phyloP scores from a whole-genome alignment of 2,797 vertebrate species.

The Astyanax mexicanus region DNA sequence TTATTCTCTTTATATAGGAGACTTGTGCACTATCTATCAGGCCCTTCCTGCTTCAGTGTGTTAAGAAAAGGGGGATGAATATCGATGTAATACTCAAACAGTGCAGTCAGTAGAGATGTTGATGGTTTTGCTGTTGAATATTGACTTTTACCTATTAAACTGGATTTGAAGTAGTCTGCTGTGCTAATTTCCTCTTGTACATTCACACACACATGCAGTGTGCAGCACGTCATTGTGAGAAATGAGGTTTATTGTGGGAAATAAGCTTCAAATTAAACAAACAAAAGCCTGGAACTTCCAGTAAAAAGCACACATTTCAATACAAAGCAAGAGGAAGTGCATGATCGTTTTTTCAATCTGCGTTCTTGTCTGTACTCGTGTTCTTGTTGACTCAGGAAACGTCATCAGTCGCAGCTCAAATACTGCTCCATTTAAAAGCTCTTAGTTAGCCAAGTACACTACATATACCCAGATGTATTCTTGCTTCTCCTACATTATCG shows the following conservation, averaged over 20 bases:
- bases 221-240: constrained; percentile 28
- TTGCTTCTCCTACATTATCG: too few species aligned
- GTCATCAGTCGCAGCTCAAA: too few species aligned
- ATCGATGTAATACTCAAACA: constrained; percentile 18
- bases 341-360: too few species aligned
- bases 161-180: constrained; percentile 62
- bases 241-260: constrained; percentile 33
- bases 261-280: constrained; percentile 31
- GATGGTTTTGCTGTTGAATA: constrained; percentile 64
- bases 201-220: neutral
- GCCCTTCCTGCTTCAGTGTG: constrained; percentile 4
- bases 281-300: constrained; percentile 28
- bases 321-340: too few species aligned
- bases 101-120: constrained; percentile 30
- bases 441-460: too few species aligned
- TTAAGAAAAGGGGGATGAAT: constrained; percentile 17
- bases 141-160: constrained; percentile 68
- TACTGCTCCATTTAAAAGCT: too few species aligned
- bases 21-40: neutral
- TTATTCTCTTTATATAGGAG: neutral
- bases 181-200: constrained; percentile 65
- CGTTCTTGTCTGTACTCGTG: too few species aligned
- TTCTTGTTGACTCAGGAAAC: too few species aligned
- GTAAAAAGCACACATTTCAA: constrained; percentile 15
- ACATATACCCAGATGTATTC: too few species aligned